Evolutionary conservation across 2,888 invertebrate species (phyloP), one percentile per base, ranked within the genome.

Genomic region (Zonitis immaculata): DNA sequence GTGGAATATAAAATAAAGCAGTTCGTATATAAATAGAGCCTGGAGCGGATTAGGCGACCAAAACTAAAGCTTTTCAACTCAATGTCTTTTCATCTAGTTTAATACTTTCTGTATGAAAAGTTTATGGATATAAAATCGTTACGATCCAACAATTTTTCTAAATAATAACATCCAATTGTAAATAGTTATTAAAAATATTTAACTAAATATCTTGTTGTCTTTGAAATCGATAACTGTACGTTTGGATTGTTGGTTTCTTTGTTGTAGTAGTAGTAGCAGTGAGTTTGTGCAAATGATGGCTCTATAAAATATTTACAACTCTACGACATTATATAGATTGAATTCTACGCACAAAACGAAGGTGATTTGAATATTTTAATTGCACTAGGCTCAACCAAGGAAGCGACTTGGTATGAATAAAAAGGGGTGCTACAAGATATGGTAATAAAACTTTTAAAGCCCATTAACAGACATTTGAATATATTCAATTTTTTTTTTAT

Each of bases 281-380:
- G n/a, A n/a, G n/a, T 44, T 42, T 44, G 45, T 51, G 51, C 52
- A 52, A 58, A 54, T 64, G 61, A 63, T 57, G 49, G 57, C 49
- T 51, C 47, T 49, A 58, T 64, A 64, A 64, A 64, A 64, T 64
- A 60, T 64, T 62, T 62, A 64, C 61, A 56, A 57, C 63, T 58
- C 50, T 32, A 53, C 49, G 32, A 32, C 32, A 6, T 57, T 60
- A 58, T 56, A 57, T 56, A 53, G 54, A 52, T 58, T 53, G 54
- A 56, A 49, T 44, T 51, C 62, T 60, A 56, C 56, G 49, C 56
- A 56, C 52, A n/a, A 52, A 55, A 58, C 57, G 50, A 59, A 59
- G 63, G 61, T 62, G 64, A 67, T 67, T 67, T 67, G 62, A 67
- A 66, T 67, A 66, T 66, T 67, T 67, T 67, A 67, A 67, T 67